These are phyloP conservation scores for Astreopora myriophthalma DNA, from an alignment of 64 coral and sea anemone species.

Conservation along the genomic window DNA sequence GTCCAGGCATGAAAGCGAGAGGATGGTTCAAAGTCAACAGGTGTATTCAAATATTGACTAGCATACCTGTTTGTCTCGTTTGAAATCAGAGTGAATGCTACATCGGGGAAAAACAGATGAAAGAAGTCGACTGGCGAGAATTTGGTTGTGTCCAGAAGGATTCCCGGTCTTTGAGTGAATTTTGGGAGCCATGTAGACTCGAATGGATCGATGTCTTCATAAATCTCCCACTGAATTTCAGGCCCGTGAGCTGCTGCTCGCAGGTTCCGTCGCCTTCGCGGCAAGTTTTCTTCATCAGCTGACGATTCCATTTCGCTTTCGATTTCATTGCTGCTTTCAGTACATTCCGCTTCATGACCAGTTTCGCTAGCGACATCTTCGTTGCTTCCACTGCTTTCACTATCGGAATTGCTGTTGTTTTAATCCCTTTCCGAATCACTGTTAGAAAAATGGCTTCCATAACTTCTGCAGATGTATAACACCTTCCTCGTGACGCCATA, in stretches of 20 bases:
- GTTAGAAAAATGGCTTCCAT: too few relatives aligned
- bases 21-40: slow-evolving; percentile 38
- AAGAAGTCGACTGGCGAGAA: slow-evolving; percentile 63
- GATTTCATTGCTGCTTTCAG: not conserved
- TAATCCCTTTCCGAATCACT: too few relatives aligned
- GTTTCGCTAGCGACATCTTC: not conserved
- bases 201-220: slow-evolving; percentile 39
- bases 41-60: slow-evolving; percentile 43
- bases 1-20: slow-evolving; percentile 40
- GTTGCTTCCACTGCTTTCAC: not conserved
- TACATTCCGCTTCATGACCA: not conserved
- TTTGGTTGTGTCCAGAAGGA: slow-evolving; percentile 53
- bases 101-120: slow-evolving; percentile 53
- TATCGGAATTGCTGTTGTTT: not conserved
- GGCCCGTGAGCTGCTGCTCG: not conserved
- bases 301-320: not conserved
- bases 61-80: slow-evolving; percentile 56
- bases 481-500: too few relatives aligned
- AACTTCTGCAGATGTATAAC: too few relatives aligned
- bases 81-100: slow-evolving; percentile 56
- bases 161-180: slow-evolving; percentile 23
- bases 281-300: not conserved
- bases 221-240: slow-evolving; percentile 37
- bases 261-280: not conserved
- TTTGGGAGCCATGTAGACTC: slow-evolving; percentile 50